Base-by-base conservation (phyloP, 1,140 invertebrate species). In the Panulirus ornatus region DNA sequence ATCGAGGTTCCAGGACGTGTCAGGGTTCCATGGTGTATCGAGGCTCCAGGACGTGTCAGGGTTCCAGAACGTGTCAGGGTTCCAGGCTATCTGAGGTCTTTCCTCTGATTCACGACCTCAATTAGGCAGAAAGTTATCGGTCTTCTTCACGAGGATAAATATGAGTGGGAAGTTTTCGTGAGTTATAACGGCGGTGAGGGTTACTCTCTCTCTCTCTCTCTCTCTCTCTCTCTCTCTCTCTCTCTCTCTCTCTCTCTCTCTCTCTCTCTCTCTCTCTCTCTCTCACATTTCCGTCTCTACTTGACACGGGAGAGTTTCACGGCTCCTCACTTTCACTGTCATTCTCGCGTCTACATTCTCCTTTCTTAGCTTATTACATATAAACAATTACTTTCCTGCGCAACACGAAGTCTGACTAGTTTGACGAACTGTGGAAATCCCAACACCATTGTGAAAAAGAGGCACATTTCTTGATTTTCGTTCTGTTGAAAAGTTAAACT, bases 71-170 rank as follows among this genome's bases (percentile, higher is more conserved):
- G n/a, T n/a, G n/a, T n/a, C n/a, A n/a, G n/a, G n/a, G n/a, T n/a
- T n/a, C n/a, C n/a, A n/a, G n/a, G n/a, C n/a, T n/a, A n/a, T n/a
- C n/a, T n/a, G n/a, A n/a, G n/a, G n/a, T n/a, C n/a, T n/a, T n/a
- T n/a, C n/a, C 19, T 14, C 58, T 84, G 58, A 44, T 47, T 44
- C 42, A 70, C 38, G n/a, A 71, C 66, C 40, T 84, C 58, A 84
- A 44, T 84, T 66, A 84, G 82, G 34, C 36, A 71, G 40, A 2
- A 3, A 36, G 82, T 70, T 38, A 42, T 44, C 3, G 36, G 58
- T 81, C 78, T 81, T 81, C 44, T 22, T 81, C 51, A 36, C 1
- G 3, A 11, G 58, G 14, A 66, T 30, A 30, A 30, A 66, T 66
- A 66, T 66, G n/a, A 30, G 16, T 14, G n/a, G 58, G 27, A 66